Base-by-base conservation (phyloP, 2,888 invertebrate species). In the Sericinus montela region DNA sequence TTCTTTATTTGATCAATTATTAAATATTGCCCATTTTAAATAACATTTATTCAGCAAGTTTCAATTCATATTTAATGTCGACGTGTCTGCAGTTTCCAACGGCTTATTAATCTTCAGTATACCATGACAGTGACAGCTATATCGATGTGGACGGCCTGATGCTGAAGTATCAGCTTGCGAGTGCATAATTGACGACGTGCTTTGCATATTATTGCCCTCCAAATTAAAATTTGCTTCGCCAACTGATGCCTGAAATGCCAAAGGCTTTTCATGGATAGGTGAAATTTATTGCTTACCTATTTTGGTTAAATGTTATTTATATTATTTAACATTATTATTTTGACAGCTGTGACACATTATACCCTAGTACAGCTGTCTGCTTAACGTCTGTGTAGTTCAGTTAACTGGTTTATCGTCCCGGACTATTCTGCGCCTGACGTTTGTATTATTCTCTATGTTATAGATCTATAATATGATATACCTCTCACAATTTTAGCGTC, bases 131-230 rank as follows among this genome's bases (percentile, higher is more conserved):
- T 16, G 28, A 13, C 30, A 28, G 37, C 29, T 37, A 37, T 37
- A 14, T 36, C 38, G 45, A 32, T 25, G 45, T 23, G 32, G 3
- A 32, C 10, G 15, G n/a, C 16, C 9, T 16, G 15, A 16, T 9
- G 16, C 29, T 38, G 32, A 32, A 32, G 32, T 32, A 11, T 13
- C 11, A 30, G 30, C 16, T 10, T 30, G 29, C 14, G 45, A 25
- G 63, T 57, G 65, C 67, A 69, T 76, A 78, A 77, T 75, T 65
- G 72, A 79, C 75, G 62, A 58, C 50, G 52, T 54, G 52, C 62
- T 80, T 79, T 77, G 65, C 82, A 83, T 81, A 72, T 72, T 75
- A 78, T 75, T 72, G 72, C 67, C 72, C 65, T 71, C 71, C 55
- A 70, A 72, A 75, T 79, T 76, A 66, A 71, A 72, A 70, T 53